Percentiles rank a stretch among this genome's conserved stretches.
Evolutionary conservation across 2,888 invertebrate species (phyloP).

Genomic region (Antheraea yamamai): DNA sequence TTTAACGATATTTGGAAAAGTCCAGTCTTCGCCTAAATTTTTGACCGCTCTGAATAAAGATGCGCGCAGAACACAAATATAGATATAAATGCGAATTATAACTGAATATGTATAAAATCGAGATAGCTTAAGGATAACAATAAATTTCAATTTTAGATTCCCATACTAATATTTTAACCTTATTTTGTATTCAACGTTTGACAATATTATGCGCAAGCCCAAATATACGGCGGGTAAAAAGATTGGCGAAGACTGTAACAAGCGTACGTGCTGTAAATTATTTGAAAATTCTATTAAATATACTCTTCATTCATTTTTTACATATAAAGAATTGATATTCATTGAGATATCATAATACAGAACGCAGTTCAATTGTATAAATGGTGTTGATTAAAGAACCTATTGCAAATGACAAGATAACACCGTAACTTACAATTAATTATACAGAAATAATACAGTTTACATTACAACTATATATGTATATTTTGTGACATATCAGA

Average conservation of each 20-base stretch:
- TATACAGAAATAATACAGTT: conserved; percentile 4
- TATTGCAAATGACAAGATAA: neutral
- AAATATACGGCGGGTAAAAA: no score
- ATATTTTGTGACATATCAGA: conserved; percentile 25
- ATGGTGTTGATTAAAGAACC: neutral
- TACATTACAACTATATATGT: conserved; percentile 15
- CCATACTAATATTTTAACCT: no score
- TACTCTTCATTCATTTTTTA: neutral
- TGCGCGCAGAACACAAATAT: no score
- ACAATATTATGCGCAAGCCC: no score
- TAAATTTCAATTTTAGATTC: no score
- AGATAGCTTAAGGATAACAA: no score
- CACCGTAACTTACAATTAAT: neutral
- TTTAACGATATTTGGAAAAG: neutral
- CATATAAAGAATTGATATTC: neutral
- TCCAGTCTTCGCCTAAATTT: neutral
- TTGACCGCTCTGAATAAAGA: no score
- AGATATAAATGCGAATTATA: no score
- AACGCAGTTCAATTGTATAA: neutral
- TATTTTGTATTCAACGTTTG: no score
- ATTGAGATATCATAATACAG: neutral
- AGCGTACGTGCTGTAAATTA: neutral
- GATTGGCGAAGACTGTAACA: neutral
- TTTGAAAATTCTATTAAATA: neutral
- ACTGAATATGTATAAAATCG: no score